Conservation (phyloP, 2,888 invertebrate genomes). For the Tryphoninae sp. region DNA sequence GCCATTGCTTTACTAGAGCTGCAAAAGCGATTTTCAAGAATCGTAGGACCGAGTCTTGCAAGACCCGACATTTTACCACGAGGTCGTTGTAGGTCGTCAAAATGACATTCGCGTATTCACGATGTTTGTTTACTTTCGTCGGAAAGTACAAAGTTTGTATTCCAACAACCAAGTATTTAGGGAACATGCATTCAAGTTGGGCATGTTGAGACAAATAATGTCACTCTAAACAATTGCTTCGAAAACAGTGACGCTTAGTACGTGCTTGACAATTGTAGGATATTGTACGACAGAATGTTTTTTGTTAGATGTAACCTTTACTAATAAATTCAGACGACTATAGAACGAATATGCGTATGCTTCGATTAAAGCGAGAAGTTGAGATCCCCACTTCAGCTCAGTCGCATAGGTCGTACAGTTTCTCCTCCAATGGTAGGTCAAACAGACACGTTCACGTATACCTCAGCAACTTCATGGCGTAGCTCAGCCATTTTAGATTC, state of each 20-base stretch:
- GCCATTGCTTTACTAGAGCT: slow-evolving; percentile 27
- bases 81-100: slow-evolving; percentile 28
- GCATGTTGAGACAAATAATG: background rate
- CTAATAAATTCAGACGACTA: background rate
- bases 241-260: background rate
- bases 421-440: too few relatives aligned
- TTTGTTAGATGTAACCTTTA: background rate
- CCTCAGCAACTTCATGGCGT: too few relatives aligned
- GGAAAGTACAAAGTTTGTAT: slow-evolving; percentile 2
- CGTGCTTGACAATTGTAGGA: background rate
- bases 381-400: too few relatives aligned
- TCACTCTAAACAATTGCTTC: background rate
- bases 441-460: too few relatives aligned
- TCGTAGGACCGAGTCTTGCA: slow-evolving; percentile 43
- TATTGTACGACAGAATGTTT: background rate
- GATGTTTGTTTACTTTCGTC: slow-evolving; percentile 9
- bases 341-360: too few relatives aligned
- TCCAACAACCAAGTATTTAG: background rate
- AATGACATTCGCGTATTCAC: slow-evolving; percentile 39
- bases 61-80: slow-evolving; percentile 57
- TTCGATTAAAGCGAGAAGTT: too few relatives aligned
- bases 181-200: background rate
- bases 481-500: too few relatives aligned
- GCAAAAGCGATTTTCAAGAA: slow-evolving; percentile 51
- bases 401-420: too few relatives aligned